A percentile compares a stretch with the other conserved stretches of the same genome.
phyloP scores from a whole-genome alignment of 1,140 invertebrate genomes.

The Prorops nasuta region DNA sequence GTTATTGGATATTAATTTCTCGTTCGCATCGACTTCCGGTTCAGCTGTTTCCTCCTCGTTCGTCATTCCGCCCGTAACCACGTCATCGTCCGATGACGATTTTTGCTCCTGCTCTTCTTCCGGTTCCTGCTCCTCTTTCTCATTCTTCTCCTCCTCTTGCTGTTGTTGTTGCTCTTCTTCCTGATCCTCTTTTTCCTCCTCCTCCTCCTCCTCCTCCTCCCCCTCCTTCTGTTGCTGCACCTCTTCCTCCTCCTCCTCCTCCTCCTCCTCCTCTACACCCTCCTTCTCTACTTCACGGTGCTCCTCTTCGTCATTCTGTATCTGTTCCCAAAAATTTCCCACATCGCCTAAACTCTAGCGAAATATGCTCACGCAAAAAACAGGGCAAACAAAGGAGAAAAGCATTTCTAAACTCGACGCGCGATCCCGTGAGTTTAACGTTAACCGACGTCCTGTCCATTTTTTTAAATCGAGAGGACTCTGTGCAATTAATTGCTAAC shows the following conservation, averaged over 20 bases:
- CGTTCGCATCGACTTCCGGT: slow-evolving; percentile 31
- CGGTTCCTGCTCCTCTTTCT: slow-evolving; percentile 18
- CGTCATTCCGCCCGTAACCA: slow-evolving; percentile 24
- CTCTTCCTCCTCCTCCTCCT: slow-evolving; percentile 16
- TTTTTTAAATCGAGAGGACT: neutral
- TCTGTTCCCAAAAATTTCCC: slow-evolving; percentile 28
- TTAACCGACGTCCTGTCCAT: neutral
- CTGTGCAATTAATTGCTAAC: too few relatives aligned
- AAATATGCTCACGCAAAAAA: too few relatives aligned
- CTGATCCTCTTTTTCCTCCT: slow-evolving; percentile 36
- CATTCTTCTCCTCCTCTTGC: slow-evolving; percentile 30
- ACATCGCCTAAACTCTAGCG: too few relatives aligned
- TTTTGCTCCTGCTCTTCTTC: slow-evolving; percentile 31
- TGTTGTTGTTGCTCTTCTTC: slow-evolving; percentile 33
- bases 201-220: slow-evolving; percentile 23
- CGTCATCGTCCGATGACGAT: slow-evolving; percentile 28
- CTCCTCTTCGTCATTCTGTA: slow-evolving; percentile 22
- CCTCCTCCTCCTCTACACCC: slow-evolving; percentile 16
- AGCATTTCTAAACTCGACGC: too few relatives aligned
- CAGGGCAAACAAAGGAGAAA: too few relatives aligned
- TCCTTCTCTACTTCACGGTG: slow-evolving; percentile 14
- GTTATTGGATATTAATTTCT: slow-evolving; percentile 45
- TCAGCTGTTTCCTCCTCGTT: slow-evolving; percentile 17
- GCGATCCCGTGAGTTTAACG: too few relatives aligned
- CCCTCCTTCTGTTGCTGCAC: slow-evolving; percentile 2